Conservation (phyloP, 1,140 invertebrate species). For the Listronotus oregonensis region DNA sequence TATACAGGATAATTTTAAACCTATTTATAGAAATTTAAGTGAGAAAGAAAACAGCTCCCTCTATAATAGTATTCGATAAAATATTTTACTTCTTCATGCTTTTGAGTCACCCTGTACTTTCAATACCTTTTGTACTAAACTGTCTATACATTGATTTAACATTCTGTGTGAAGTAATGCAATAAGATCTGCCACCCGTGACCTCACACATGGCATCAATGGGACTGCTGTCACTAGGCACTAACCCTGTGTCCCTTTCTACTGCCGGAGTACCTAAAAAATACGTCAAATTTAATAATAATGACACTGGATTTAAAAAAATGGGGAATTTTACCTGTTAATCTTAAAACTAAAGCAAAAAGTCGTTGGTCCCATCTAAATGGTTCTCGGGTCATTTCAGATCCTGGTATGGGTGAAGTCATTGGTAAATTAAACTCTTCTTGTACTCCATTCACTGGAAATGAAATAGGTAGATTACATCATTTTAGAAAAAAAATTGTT, state of each 20-base stretch:
- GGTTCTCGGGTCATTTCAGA: slow-evolving; percentile 96
- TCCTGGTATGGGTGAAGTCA: slow-evolving; percentile 91
- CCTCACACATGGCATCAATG: slow-evolving; percentile 98
- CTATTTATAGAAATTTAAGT: too few relatives aligned
- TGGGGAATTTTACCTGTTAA: slow-evolving; percentile 75
- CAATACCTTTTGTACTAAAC: slow-evolving; percentile 89
- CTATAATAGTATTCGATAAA: too few relatives aligned
- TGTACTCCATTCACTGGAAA: slow-evolving; percentile 73
- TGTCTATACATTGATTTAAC: slow-evolving; percentile 95
- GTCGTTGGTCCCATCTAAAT: slow-evolving; percentile 97
- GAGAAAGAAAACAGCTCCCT: too few relatives aligned
- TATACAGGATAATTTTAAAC: too few relatives aligned
- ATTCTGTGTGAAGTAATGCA: slow-evolving; percentile 93
- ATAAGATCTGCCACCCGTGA: slow-evolving; percentile 97
- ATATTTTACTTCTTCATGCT: too few relatives aligned
- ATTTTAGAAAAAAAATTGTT: too few relatives aligned
- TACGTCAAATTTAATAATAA: background rate
- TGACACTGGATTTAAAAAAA: background rate
- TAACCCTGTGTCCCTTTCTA: slow-evolving; percentile 68
- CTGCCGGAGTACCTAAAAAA: slow-evolving; percentile 61
- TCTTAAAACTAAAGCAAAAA: slow-evolving; percentile 93
- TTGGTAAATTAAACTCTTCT: slow-evolving; percentile 91
- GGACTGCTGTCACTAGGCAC: slow-evolving; percentile 91
- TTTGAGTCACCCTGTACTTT: too few relatives aligned
- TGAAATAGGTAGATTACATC: too few relatives aligned